Evolutionary conservation across 2,797 vertebrate genomes (phyloP), one percentile per base, ranked within the genome.

Genomic region (Ctenopoma kingsleyae): DNA sequence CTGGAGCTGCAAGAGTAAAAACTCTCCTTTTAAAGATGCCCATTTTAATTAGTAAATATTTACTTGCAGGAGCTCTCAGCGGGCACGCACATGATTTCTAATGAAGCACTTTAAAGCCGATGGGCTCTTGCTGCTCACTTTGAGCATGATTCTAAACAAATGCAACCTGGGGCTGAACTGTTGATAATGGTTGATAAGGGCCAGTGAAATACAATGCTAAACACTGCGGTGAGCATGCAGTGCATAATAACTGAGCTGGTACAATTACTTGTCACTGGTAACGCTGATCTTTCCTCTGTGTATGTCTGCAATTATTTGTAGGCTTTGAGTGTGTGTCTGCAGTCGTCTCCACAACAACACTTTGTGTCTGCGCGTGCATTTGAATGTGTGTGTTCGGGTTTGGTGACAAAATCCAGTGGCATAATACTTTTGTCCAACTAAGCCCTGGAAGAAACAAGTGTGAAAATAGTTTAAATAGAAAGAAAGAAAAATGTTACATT

Each of bases 21-120:
- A 25, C 60, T 22, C 71, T 59, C 54, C 77, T 80, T 90, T 84
- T 83, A 76, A 87, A 85, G 78, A 88, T 72, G 70, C 81, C 61
- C 67, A 55, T 87, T 91, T 91, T 90, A 92, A 91, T 90, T 90
- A 87, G 90, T 87, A 90, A 93, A 93, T 91, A 89, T 92, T 91
- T 91, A 90, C 87, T 84, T 49, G 56, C 77, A 67, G 67, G 67
- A 81, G 77, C 76, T 86, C 82, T 91, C 86, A 5, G 81, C 17
- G 61, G 88, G 78, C 66, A 35, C 46, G 10, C 70, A 66, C 82
- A 54, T 30, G 15, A 67, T 81, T 82, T 76, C 74, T 83, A 83
- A 87, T 86, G 76, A 83, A 86, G 71, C 76, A 66, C 82, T 81
- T 67, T 74, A 82, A 83, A 87, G 83, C 84, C 78, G 73, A 20